Evolutionary conservation across 2,113 vertebrate species (phyloP).

Genomic region (Ciconia boyciana): DNA sequence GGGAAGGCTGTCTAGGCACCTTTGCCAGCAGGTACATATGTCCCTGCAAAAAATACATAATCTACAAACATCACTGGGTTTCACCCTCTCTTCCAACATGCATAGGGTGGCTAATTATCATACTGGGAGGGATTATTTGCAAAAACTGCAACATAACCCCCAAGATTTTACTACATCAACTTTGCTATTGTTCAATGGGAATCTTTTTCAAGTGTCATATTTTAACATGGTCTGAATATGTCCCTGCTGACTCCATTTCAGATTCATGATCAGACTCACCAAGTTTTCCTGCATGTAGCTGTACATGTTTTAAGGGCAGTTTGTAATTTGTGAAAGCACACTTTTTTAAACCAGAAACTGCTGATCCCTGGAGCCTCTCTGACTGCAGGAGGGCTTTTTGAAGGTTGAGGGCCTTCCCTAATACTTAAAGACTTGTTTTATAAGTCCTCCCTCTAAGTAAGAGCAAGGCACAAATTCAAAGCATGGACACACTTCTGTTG

Average conservation of each 20-base stretch:
- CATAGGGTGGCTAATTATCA: not conserved
- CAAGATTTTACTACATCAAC: not conserved
- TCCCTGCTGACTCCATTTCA: not conserved
- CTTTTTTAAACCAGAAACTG: not conserved
- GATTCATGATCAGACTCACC: not conserved
- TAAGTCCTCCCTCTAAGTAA: not conserved
- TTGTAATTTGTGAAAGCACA: not conserved
- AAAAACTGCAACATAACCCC: not conserved
- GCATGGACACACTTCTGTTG: not conserved
- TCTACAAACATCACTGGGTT: not conserved
- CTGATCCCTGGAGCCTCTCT: not conserved
- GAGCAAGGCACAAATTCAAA: not conserved
- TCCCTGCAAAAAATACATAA: not conserved
- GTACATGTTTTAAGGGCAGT: not conserved
- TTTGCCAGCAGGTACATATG: not conserved
- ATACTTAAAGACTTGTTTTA: not conserved
- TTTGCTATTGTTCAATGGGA: not conserved
- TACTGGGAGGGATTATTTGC: not conserved
- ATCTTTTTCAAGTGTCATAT: not conserved
- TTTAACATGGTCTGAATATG: not conserved
- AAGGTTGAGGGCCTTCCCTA: not conserved
- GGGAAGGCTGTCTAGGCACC: not conserved
- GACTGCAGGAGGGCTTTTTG: not conserved
- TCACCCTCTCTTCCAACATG: not conserved
- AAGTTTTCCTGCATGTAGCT: not conserved